These are phyloP conservation scores for Sebastiscus albofasciatus DNA, from an alignment of 2,797 vertebrate genomes.

Conservation along the genomic window DNA sequence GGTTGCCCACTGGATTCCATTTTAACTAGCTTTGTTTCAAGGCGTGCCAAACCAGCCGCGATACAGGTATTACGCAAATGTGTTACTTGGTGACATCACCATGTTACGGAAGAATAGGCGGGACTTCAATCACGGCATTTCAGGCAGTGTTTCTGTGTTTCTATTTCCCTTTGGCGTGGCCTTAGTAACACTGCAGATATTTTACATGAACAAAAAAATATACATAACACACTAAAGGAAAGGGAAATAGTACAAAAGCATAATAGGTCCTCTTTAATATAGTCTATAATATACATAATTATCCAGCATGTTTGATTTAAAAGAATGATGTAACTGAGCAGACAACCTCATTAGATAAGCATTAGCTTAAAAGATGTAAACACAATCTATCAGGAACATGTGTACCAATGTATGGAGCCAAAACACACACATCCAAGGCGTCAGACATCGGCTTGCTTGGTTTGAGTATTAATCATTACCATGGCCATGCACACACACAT, in stretches of 20 bases:
- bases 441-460: slow-evolving; percentile 30
- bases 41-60: neutral
- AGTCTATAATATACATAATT: neutral
- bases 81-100: neutral
- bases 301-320: slow-evolving; percentile 2
- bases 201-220: neutral
- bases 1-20: no score
- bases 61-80: neutral
- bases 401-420: slow-evolving; percentile 11
- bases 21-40: neutral
- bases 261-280: neutral
- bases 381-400: slow-evolving; percentile 13
- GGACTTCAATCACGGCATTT: neutral
- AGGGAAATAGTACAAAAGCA: neutral
- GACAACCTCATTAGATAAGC: slow-evolving; percentile 9
- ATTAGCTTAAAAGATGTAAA: slow-evolving; percentile 23
- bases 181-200: neutral
- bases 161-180: neutral
- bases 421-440: slow-evolving; percentile 11
- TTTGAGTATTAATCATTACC: slow-evolving; percentile 20
- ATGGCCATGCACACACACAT: neutral
- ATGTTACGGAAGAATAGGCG: neutral
- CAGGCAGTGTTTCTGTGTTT: neutral
- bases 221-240: neutral
- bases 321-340: neutral